A percentile compares a stretch with the other conserved stretches of the same genome.
phyloP scores from a whole-genome alignment of 2,888 invertebrate genomes.

The Xanthostigma xanthostigma region DNA sequence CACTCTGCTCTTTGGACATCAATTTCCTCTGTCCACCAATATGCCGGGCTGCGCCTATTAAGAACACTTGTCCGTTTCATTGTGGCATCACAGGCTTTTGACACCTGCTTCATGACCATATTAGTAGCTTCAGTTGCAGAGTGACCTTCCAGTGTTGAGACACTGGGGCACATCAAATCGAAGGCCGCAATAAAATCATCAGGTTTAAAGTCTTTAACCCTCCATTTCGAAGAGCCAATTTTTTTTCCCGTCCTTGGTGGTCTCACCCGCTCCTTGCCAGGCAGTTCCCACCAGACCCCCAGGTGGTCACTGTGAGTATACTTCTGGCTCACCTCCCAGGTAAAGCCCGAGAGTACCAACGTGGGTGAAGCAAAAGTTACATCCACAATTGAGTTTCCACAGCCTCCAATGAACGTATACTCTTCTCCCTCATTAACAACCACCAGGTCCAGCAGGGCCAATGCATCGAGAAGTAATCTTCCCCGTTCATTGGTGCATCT shows the following conservation, averaged over 20 bases:
- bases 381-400: slow-evolving; percentile 11
- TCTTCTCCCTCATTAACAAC: slow-evolving; percentile 7
- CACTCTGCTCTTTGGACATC: too few relatives aligned
- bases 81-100: background rate
- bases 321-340: slow-evolving; percentile 3
- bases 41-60: background rate
- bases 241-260: too few relatives aligned
- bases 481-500: slow-evolving; percentile 6
- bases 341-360: slow-evolving; percentile 1
- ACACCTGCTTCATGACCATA: slow-evolving; percentile 1
- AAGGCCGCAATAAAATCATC: too few relatives aligned
- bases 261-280: too few relatives aligned
- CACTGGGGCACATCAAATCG: slow-evolving; percentile 1
- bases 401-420: slow-evolving; percentile 9
- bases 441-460: slow-evolving; percentile 7
- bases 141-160: slow-evolving; percentile 4
- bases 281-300: background rate
- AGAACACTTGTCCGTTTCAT: background rate
- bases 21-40: too few relatives aligned
- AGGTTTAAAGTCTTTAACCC: too few relatives aligned
- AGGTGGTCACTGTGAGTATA: background rate
- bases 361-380: slow-evolving; percentile 11
- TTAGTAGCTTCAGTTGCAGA: slow-evolving; percentile 6
- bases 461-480: slow-evolving; percentile 6
- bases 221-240: too few relatives aligned